A percentile compares a stretch with the other conserved stretches of the same genome.
phyloP scores from a whole-genome alignment of 2,888 invertebrate species.

The Margaritifera margaritifera region DNA sequence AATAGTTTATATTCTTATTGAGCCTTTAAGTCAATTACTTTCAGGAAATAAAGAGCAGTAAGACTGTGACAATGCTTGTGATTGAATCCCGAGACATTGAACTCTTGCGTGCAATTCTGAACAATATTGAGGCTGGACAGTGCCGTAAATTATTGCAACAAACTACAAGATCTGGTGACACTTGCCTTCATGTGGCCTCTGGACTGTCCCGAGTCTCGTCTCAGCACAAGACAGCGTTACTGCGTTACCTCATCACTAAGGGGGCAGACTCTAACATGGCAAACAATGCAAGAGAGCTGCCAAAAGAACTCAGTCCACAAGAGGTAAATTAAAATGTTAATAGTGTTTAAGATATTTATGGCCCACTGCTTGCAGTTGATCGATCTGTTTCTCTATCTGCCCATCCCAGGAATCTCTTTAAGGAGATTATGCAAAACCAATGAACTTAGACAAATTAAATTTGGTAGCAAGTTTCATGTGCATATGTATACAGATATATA shows the following conservation, averaged over 20 bases:
- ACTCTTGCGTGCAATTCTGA: conserved; percentile 34
- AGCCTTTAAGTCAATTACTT: not conserved
- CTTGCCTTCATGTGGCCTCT: conserved; percentile 48
- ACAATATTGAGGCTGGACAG: conserved; percentile 28
- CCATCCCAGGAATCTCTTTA: too few species aligned
- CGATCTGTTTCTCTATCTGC: too few species aligned
- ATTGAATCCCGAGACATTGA: conserved; percentile 41
- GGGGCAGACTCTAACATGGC: conserved; percentile 47
- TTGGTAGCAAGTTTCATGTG: too few species aligned
- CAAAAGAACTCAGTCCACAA: conserved; percentile 42
- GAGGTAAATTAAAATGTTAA: conserved; percentile 25
- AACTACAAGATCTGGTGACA: conserved; percentile 44
- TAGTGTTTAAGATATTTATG: not conserved
- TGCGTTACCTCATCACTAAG: conserved; percentile 38
- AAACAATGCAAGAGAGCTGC: conserved; percentile 46
- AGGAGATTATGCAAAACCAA: too few species aligned
- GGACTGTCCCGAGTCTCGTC: conserved; percentile 36
- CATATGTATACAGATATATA: too few species aligned
- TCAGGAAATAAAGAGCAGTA: conserved; percentile 47
- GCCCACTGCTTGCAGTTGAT: not conserved
- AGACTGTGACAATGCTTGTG: conserved; percentile 44
- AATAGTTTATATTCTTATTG: too few species aligned
- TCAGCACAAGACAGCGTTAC: conserved; percentile 28
- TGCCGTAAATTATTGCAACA: conserved; percentile 37
- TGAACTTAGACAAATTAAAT: too few species aligned